A percentile compares a stretch with the other conserved stretches of the same genome.
Conservation (phyloP, 2,888 invertebrate species). For the Habrosyne pyritoides region DNA sequence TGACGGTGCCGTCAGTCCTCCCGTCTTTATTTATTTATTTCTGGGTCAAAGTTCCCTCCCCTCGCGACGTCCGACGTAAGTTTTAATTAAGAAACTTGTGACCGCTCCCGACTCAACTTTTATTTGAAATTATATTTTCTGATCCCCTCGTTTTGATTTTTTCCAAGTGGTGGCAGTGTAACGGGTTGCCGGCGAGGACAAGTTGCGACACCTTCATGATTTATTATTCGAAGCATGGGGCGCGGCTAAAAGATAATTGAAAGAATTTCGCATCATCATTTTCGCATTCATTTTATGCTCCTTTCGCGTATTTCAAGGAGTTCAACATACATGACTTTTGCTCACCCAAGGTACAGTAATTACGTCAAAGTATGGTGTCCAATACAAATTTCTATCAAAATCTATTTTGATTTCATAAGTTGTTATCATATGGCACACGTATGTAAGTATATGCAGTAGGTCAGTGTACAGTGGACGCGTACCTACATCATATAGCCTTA, state of each 20-base stretch:
- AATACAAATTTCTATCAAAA: too few relatives aligned
- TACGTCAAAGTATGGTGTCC: too few relatives aligned
- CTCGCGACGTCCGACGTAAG: slow-evolving; percentile 78
- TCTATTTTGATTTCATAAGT: slow-evolving; percentile 12
- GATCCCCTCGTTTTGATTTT: slow-evolving; percentile 75
- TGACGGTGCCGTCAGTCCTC: slow-evolving; percentile 62
- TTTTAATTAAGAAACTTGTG: slow-evolving; percentile 85
- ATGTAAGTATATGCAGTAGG: slow-evolving; percentile 20
- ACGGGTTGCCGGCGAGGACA: slow-evolving; percentile 71
- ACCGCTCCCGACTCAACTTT: slow-evolving; percentile 77
- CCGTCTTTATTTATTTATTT: slow-evolving; percentile 81
- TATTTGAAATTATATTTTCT: slow-evolving; percentile 82
- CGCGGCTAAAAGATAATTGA: slow-evolving; percentile 57
- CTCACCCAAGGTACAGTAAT: too few relatives aligned
- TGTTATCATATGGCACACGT: slow-evolving; percentile 5
- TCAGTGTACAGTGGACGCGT: slow-evolving; percentile 27
- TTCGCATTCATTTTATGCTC: slow-evolving; percentile 23
- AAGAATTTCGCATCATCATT: slow-evolving; percentile 53
- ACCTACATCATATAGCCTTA: slow-evolving; percentile 53
- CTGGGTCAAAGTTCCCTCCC: slow-evolving; percentile 78
- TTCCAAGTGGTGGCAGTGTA: slow-evolving; percentile 59
- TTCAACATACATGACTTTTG: neutral
- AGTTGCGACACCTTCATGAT: slow-evolving; percentile 72
- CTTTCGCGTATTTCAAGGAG: slow-evolving; percentile 10
- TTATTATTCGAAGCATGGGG: slow-evolving; percentile 64